Conservation (phyloP, 2,797 vertebrate genomes). For the Centroberyx gerrardi region DNA sequence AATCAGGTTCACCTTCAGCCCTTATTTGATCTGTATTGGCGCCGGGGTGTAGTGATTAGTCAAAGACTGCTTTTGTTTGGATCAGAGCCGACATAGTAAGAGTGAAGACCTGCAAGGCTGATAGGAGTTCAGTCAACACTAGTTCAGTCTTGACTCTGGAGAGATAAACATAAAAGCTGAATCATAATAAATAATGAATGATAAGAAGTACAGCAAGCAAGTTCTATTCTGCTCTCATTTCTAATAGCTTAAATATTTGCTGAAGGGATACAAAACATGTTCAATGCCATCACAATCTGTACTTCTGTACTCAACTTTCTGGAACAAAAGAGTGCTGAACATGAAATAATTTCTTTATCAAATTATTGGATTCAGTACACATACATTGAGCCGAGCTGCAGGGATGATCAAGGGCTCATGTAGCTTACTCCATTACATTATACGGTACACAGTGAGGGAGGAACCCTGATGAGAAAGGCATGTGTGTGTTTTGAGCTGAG, state of each 20-base stretch:
- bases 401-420: no score
- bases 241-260: constrained; percentile 58
- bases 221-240: constrained; percentile 36
- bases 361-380: neutral
- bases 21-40: constrained; percentile 66
- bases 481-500: no score
- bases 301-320: neutral
- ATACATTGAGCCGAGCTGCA: no score
- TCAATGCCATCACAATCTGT: constrained; percentile 19
- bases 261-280: constrained; percentile 40
- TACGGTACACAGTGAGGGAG: no score
- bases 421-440: no score
- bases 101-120: constrained; percentile 45
- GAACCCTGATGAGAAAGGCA: no score
- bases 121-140: constrained; percentile 40
- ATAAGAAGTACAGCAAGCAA: constrained; percentile 33
- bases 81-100: constrained; percentile 38
- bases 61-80: constrained; percentile 58
- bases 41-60: constrained; percentile 57
- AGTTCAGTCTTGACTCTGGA: constrained; percentile 30
- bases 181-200: constrained; percentile 49
- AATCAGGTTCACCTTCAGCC: constrained; percentile 72
- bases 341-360: neutral
- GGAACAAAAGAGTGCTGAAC: neutral
- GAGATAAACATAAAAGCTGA: constrained; percentile 51